A percentile compares a stretch with the other conserved stretches of the same genome.
These are phyloP conservation scores for Caenorhabditis sp. DNA, from an alignment of 2,888 invertebrate species.

Conservation along the genomic window DNA sequence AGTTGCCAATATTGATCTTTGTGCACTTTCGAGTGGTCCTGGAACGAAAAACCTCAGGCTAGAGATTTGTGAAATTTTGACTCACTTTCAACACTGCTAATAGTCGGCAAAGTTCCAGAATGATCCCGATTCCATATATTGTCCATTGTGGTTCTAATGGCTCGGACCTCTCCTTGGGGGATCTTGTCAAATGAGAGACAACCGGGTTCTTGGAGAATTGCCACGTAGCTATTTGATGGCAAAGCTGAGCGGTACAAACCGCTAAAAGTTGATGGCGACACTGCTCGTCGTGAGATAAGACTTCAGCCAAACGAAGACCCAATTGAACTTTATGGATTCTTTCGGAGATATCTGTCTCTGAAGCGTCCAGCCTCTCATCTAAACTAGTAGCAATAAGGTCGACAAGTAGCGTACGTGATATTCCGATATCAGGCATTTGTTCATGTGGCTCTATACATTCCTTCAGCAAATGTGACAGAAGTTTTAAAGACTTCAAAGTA, in stretches of 20 bases:
- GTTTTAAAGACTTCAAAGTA: conserved; percentile 72
- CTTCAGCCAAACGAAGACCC: conserved; percentile 78
- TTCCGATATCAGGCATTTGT: conserved; percentile 50
- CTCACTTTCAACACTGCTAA: conserved; percentile 76
- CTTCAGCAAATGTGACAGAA: conserved; percentile 73
- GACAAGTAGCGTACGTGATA: conserved; percentile 35
- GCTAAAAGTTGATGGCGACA: conserved; percentile 71
- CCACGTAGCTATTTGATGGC: conserved; percentile 76
- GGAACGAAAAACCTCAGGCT: not conserved
- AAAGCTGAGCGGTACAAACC: conserved; percentile 72
- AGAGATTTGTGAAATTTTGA: too few relatives aligned
- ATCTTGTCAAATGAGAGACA: conserved; percentile 69
- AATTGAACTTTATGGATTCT: conserved; percentile 80
- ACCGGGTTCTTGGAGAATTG: conserved; percentile 73
- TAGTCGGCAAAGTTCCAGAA: conserved; percentile 76
- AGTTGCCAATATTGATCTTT: conserved; percentile 82
- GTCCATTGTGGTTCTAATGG: conserved; percentile 76
- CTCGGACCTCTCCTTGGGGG: conserved; percentile 65
- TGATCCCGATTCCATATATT: conserved; percentile 76
- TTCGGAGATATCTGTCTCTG: conserved; percentile 29
- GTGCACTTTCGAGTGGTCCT: conserved; percentile 79
- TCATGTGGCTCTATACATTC: conserved; percentile 67
- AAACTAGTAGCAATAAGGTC: conserved; percentile 20
- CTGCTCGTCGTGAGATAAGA: conserved; percentile 73
- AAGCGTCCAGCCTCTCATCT: not conserved